phyloP scores from a whole-genome alignment of 2,888 invertebrate genomes.

The Folsomia candida region DNA sequence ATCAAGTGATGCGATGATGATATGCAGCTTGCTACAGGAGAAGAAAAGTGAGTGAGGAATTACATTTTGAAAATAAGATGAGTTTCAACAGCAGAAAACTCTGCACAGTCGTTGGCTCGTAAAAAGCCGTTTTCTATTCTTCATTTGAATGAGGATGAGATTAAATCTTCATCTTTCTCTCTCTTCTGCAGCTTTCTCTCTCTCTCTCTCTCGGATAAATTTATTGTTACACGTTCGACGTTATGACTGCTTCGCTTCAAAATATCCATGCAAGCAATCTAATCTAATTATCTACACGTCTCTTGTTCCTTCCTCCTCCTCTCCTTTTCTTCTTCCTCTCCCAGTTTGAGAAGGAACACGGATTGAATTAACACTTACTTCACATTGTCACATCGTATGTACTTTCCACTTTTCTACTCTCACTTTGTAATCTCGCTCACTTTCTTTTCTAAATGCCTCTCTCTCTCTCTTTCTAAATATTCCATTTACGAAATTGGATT shows the following conservation, averaged over 20 bases:
- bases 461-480: background rate
- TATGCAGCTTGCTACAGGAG: too few relatives aligned
- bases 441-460: background rate
- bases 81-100: background rate
- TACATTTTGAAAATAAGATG: background rate
- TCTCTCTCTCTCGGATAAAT: conserved; percentile 1
- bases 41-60: background rate
- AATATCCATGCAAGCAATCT: conserved; percentile 7
- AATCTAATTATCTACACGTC: conserved; percentile 4
- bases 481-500: too few relatives aligned
- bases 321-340: background rate
- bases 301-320: background rate
- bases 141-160: background rate
- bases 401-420: too few relatives aligned
- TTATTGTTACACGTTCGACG: conserved; percentile 1
- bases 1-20: too few relatives aligned
- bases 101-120: background rate
- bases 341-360: background rate
- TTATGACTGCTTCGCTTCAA: conserved; percentile 1
- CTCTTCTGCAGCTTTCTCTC: conserved; percentile 20
- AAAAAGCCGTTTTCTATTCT: conserved; percentile 6
- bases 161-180: conserved; percentile 15
- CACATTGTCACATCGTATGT: background rate
- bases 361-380: conserved; percentile 2
- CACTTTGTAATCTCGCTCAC: background rate